Conservation (phyloP, 2,888 invertebrate genomes). For the Nesidiocoris tenuis region DNA sequence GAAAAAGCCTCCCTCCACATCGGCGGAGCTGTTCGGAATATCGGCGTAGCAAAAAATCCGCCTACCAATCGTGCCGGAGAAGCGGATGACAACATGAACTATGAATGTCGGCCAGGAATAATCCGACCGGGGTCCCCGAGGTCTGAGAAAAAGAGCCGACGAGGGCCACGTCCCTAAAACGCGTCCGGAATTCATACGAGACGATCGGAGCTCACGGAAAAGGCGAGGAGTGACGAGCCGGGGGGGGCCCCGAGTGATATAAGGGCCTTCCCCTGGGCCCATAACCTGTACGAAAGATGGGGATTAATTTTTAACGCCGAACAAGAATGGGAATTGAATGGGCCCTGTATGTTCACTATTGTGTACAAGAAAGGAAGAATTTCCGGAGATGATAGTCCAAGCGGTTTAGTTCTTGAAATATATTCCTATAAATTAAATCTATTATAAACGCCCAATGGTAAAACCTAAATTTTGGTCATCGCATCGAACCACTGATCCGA, state of each 20-base stretch:
- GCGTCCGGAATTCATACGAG: conserved; percentile 11
- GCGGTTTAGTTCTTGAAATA: too few relatives aligned
- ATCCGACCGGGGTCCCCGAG: neutral
- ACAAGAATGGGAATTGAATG: neutral
- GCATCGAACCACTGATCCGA: too few relatives aligned
- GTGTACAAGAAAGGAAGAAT: too few relatives aligned
- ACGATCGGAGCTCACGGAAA: neutral
- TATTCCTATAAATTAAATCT: too few relatives aligned
- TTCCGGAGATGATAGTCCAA: too few relatives aligned
- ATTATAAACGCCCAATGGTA: too few relatives aligned
- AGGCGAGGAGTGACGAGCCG: neutral
- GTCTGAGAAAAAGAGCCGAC: neutral
- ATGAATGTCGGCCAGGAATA: neutral
- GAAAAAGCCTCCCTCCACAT: too few relatives aligned
- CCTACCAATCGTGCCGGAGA: neutral
- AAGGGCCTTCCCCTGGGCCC: neutral
- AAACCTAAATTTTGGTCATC: too few relatives aligned
- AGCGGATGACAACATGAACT: neutral
- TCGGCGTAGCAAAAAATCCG: neutral
- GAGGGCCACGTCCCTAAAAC: conserved; percentile 16
- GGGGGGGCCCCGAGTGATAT: neutral
- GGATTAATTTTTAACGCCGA: neutral
- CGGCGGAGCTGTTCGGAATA: neutral
- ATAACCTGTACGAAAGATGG: neutral
- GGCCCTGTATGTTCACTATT: too few relatives aligned